phyloP scores from a whole-genome alignment of 2,888 invertebrate species.

The Drosophila kanekoi region DNA sequence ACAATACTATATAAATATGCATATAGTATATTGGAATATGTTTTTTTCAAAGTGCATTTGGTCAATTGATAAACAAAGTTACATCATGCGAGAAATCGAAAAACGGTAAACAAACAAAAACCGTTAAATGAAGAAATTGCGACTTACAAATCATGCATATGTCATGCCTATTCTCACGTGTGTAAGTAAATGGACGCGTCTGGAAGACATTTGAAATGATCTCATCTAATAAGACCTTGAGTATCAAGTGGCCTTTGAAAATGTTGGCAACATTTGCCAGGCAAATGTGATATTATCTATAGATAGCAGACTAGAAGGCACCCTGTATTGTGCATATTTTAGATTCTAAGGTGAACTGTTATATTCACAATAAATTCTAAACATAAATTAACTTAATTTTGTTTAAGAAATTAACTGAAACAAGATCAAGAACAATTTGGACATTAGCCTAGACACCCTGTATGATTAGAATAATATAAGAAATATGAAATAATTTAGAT shows the following conservation, averaged over 20 bases:
- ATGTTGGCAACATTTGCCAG: constrained; percentile 26
- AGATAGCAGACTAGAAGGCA: background rate
- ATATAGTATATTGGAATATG: background rate
- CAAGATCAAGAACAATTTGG: no score
- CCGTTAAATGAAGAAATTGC: constrained; percentile 18
- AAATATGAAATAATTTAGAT: no score
- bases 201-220: constrained; percentile 28
- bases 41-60: constrained; percentile 8
- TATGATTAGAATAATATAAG: background rate
- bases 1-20: constrained; percentile 3
- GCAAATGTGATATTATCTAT: no score
- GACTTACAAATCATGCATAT: constrained; percentile 7
- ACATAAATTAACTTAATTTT: background rate
- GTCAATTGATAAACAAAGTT: constrained; percentile 50
- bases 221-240: constrained; percentile 41
- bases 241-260: constrained; percentile 8
- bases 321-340: constrained; percentile 1
- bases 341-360: no score
- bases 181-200: constrained; percentile 2
- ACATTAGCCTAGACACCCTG: background rate
- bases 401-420: background rate
- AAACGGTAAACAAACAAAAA: constrained; percentile 24
- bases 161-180: constrained; percentile 6
- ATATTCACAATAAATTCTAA: background rate
- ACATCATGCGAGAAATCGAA: constrained; percentile 46